Evolutionary conservation across 2,888 invertebrate genomes (phyloP).

Genomic region (Phlogophora meticulosa): DNA sequence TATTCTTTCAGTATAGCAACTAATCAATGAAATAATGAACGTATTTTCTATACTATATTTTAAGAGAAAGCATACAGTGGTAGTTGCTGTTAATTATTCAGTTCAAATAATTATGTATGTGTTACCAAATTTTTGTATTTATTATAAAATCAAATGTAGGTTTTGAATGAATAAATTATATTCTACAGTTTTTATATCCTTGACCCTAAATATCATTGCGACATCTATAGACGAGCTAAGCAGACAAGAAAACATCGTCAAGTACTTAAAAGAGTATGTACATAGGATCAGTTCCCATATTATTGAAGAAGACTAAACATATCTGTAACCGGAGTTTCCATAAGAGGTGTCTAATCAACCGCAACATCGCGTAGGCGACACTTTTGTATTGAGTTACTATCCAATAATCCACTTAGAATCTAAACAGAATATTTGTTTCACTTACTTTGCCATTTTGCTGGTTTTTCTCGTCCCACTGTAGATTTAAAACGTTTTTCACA

Average conservation of each 20-base stretch:
- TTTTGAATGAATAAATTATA: background rate
- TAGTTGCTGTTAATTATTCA: background rate
- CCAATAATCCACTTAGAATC: conserved; percentile 67
- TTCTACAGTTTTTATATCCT: background rate
- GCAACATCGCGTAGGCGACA: conserved; percentile 65
- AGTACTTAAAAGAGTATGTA: background rate
- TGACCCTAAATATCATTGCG: conserved; percentile 20
- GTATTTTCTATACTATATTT: background rate
- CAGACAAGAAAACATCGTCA: conserved; percentile 20
- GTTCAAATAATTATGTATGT: background rate
- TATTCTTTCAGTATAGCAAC: too few relatives aligned
- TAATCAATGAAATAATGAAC: too few relatives aligned
- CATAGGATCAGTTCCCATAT: background rate
- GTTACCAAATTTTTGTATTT: background rate
- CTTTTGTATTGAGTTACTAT: conserved; percentile 66
- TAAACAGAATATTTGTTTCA: conserved; percentile 64
- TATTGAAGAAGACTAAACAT: conserved; percentile 22
- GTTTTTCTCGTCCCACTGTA: conserved; percentile 56
- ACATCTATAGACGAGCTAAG: conserved; percentile 4
- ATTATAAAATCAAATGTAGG: background rate
- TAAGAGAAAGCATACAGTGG: background rate
- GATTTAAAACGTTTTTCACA: conserved; percentile 64
- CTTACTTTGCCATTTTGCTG: conserved; percentile 88
- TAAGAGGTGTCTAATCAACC: conserved; percentile 65
- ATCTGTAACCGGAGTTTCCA: conserved; percentile 49